Percentiles rank a stretch among this genome's conserved stretches.
Evolutionary conservation across 2,888 invertebrate species (phyloP).

Genomic region (Perdita meconis): DNA sequence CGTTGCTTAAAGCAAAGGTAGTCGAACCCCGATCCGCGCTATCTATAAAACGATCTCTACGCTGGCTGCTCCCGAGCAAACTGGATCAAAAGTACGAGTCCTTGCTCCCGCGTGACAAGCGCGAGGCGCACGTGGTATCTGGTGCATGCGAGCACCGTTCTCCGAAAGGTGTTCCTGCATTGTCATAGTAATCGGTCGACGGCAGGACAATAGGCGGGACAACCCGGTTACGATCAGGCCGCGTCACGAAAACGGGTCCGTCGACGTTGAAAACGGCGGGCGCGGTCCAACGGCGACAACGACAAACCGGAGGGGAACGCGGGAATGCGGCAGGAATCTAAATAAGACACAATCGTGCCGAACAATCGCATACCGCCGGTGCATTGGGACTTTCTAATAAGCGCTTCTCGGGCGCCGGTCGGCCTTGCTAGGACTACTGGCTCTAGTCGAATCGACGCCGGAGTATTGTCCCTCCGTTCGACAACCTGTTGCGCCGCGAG

Average conservation of each 20-base stretch:
- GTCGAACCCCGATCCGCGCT: background rate
- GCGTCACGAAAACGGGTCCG: conserved; percentile 37
- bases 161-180: background rate
- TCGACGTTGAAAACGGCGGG: conserved; percentile 32
- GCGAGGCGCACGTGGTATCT: background rate
- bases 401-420: conserved; percentile 66
- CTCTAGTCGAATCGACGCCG: conserved; percentile 58
- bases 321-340: conserved; percentile 71
- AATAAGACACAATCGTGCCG: conserved; percentile 73
- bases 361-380: conserved; percentile 73
- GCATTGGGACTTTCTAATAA: conserved; percentile 73
- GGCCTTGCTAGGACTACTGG: conserved; percentile 68
- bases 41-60: background rate
- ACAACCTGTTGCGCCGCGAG: conserved; percentile 72
- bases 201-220: background rate
- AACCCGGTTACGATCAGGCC: conserved; percentile 14
- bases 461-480: conserved; percentile 53
- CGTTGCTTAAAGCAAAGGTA: background rate
- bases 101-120: conserved; percentile 22
- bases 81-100: conserved; percentile 41
- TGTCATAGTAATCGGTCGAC: conserved; percentile 1
- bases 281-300: conserved; percentile 39
- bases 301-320: conserved; percentile 6
- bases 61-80: background rate
- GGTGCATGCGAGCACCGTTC: background rate